These are phyloP conservation scores for Thaumatotibia leucotreta DNA, from an alignment of 1,140 invertebrate species.

Conservation along the genomic window DNA sequence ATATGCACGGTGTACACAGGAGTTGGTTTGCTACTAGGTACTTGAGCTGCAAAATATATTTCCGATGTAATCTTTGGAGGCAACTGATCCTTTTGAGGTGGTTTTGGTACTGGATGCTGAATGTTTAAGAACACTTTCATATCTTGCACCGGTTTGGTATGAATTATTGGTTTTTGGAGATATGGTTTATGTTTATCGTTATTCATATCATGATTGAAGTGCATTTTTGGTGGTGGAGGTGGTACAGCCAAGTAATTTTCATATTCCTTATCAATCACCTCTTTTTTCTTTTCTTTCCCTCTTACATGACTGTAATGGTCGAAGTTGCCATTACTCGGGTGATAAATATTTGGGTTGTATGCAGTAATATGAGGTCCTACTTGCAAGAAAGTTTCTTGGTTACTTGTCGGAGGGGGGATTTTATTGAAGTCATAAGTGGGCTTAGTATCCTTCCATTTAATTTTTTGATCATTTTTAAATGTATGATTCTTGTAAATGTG, in stretches of 20 bases:
- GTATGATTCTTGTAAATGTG: constrained; percentile 32
- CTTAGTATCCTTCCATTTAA: constrained; percentile 56
- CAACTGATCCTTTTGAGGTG: constrained; percentile 34
- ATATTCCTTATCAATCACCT: constrained; percentile 68
- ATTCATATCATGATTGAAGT: constrained; percentile 43
- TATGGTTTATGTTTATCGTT: constrained; percentile 54
- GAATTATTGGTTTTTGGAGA: constrained; percentile 48
- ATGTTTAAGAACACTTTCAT: constrained; percentile 64
- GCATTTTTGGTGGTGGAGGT: constrained; percentile 58
- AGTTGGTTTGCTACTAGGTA: constrained; percentile 48
- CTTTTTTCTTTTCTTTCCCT: constrained; percentile 42
- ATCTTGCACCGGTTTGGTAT: constrained; percentile 60
- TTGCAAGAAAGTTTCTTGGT: constrained; percentile 66
- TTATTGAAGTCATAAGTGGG: constrained; percentile 45
- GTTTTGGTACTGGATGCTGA: constrained; percentile 58
- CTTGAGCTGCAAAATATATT: constrained; percentile 71
- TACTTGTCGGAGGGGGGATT: constrained; percentile 60
- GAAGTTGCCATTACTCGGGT: constrained; percentile 37
- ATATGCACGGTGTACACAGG: constrained; percentile 59
- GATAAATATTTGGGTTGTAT: constrained; percentile 63
- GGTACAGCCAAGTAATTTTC: constrained; percentile 71
- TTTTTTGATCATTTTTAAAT: constrained; percentile 42
- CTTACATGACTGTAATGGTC: constrained; percentile 42
- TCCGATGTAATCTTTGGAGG: constrained; percentile 73
- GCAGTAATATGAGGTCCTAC: constrained; percentile 63